Evolutionary conservation across 2,888 invertebrate species (phyloP).

Genomic region (Muschampia plurimacula): DNA sequence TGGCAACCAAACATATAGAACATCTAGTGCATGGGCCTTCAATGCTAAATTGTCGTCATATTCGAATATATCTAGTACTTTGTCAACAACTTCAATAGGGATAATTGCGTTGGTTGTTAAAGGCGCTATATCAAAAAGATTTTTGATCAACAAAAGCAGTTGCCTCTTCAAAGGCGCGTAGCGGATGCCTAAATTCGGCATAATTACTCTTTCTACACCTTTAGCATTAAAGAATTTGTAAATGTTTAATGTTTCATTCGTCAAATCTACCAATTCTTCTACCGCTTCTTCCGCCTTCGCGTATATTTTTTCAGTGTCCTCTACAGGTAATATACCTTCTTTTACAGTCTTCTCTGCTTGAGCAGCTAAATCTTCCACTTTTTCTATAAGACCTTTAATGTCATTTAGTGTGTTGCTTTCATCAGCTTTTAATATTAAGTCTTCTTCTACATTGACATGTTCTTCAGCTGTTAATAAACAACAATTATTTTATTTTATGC

Average conservation of each 20-base stretch:
- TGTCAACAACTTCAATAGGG: constrained; percentile 61
- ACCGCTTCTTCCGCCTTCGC: constrained; percentile 53
- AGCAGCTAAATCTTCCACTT: constrained; percentile 50
- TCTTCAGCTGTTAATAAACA: constrained; percentile 1
- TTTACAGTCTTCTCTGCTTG: constrained; percentile 46
- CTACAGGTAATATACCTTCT: constrained; percentile 45
- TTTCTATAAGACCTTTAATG: constrained; percentile 49
- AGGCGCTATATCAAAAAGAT: constrained; percentile 60
- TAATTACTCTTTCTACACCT: constrained; percentile 61
- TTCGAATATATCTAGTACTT: constrained; percentile 67
- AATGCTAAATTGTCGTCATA: constrained; percentile 60
- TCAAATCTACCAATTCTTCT: constrained; percentile 53
- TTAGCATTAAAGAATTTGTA: constrained; percentile 62
- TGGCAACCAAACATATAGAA: constrained; percentile 67
- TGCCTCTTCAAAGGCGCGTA: constrained; percentile 55
- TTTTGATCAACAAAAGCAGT: constrained; percentile 58
- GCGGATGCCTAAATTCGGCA: constrained; percentile 51
- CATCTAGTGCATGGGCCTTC: constrained; percentile 64
- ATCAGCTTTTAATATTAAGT: not conserved
- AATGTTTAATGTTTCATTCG: constrained; percentile 55
- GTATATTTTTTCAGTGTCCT: constrained; percentile 52
- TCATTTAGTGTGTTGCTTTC: constrained; percentile 31
- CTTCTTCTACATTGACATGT: not conserved
- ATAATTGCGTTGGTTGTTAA: constrained; percentile 54
- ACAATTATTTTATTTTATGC: not conserved